These are phyloP conservation scores for Portunus trituberculatus DNA, from an alignment of 1,140 invertebrate genomes.

Conservation along the genomic window DNA sequence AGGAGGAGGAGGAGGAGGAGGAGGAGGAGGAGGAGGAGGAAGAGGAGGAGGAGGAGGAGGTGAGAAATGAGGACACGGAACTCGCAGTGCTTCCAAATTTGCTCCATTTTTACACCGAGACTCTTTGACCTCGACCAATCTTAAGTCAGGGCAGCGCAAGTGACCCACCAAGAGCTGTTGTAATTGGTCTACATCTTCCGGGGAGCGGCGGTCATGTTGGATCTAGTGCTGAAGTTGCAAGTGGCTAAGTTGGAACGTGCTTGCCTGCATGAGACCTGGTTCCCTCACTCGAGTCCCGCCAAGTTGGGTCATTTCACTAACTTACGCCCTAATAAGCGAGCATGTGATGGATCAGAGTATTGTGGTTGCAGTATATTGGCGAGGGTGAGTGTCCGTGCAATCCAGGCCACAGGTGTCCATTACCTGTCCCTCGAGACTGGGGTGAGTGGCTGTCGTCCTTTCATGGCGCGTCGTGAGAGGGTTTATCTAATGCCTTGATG, in stretches of 20 bases:
- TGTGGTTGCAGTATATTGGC: neutral
- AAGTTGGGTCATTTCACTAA: slow-evolving; percentile 3
- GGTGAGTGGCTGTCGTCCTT: too few relatives aligned
- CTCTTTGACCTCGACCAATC: neutral
- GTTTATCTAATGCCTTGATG: too few relatives aligned
- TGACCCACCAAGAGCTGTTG: neutral
- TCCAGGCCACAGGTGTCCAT: too few relatives aligned
- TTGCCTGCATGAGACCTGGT: neutral
- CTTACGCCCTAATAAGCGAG: slow-evolving; percentile 9
- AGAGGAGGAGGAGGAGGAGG: neutral
- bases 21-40: neutral
- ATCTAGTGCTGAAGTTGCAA: neutral
- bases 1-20: neutral
- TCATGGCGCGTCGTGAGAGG: too few relatives aligned
- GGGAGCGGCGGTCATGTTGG: neutral
- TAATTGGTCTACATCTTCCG: neutral
- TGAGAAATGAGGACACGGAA: neutral
- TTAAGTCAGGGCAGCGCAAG: neutral
- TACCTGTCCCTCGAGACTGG: too few relatives aligned
- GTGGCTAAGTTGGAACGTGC: neutral
- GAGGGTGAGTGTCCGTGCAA: neutral
- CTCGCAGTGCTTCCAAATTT: neutral
- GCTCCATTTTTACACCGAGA: neutral
- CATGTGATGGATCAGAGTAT: neutral
- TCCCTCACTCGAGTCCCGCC: neutral